Base-by-base conservation (phyloP, 2,797 vertebrate species). In the Gambelia wislizenii region DNA sequence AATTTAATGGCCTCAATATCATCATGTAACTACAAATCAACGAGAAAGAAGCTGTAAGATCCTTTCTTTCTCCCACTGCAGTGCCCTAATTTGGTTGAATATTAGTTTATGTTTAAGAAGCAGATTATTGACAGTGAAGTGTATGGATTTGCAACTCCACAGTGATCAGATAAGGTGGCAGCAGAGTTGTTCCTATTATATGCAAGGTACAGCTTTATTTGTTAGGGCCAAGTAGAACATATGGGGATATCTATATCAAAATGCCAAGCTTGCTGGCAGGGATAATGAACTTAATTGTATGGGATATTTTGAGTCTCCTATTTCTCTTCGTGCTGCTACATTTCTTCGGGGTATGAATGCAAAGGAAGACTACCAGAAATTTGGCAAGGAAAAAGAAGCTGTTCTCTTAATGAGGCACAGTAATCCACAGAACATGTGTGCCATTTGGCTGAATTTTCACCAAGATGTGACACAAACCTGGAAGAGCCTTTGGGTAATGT, bases 11-110 rank as follows among this genome's bases (percentile, higher is more conserved):
- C 92, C 88, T 56, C 87, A 93, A 96, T 95, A 95, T 91, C 96
- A 95, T 95, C 94, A 86, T 84, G 83, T 95, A 96, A 91, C 84
- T 92, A 94, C 96, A 96, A 96, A 96, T 96, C 92, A 96, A 87
- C 91, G 20, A 42, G 14, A 92, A 96, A 95, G 93, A 95, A 93
- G 84, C 61, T 92, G 49, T 92, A 91, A 88, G 69, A 86, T 64
- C 39, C 44, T 39, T 78, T 91, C 61, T 72, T 89, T 91, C 78
- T 88, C 74, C 85, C 78, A 80, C 42, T 93, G 93, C 87, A 86
- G 72, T 79, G 91, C 89, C 95, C 93, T 94, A 94, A 95, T 95
- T 94, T 95, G 89, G 93, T 93, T 89, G 89, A 89, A 93, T 92
- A 22, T 91, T 96, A 89, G 78, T 54, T 94, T 93, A 94, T 0